Evolutionary conservation across 2,797 vertebrate species (phyloP).

Genomic region (Poeciliopsis paucimaculata): DNA sequence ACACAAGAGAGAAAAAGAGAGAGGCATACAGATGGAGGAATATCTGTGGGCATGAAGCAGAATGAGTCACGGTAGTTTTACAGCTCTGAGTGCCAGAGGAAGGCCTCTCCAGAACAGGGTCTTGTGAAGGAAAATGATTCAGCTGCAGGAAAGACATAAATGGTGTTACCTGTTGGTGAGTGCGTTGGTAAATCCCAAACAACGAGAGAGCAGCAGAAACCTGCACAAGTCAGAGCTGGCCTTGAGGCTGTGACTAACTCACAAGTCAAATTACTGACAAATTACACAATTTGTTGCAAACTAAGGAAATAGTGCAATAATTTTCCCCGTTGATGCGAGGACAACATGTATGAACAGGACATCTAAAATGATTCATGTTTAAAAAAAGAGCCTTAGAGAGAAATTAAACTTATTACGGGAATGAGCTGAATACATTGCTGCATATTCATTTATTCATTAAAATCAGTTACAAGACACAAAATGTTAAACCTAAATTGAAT

Average conservation of each 20-base stretch:
- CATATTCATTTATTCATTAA: too few species aligned
- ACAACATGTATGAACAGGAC: neutral
- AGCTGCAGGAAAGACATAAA: constrained; percentile 71
- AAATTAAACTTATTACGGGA: too few species aligned
- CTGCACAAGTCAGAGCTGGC: constrained; percentile 8
- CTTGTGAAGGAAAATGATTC: constrained; percentile 26
- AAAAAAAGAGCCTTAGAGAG: neutral
- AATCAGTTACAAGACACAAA: too few species aligned
- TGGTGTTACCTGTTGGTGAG: constrained; percentile 62
- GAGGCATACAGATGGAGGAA: neutral
- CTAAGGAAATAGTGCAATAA: neutral
- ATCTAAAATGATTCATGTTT: neutral
- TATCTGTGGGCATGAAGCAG: constrained; percentile 46
- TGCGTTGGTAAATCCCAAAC: constrained; percentile 30
- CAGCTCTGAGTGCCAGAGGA: constrained; percentile 48
- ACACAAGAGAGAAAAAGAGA: constrained; percentile 19
- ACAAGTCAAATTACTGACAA: constrained; percentile 8
- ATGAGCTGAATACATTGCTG: too few species aligned
- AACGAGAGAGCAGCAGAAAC: constrained; percentile 11
- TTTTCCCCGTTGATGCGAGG: neutral
- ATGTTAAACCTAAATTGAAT: too few species aligned
- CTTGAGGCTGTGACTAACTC: constrained; percentile 30
- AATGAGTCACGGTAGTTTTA: constrained; percentile 65
- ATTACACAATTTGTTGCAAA: constrained; percentile 2
- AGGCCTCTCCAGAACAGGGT: constrained; percentile 51